A percentile compares a stretch with the other conserved stretches of the same genome.
Evolutionary conservation across 2,888 invertebrate species (phyloP).

Genomic region (Ashinkailepas kermadecensis): DNA sequence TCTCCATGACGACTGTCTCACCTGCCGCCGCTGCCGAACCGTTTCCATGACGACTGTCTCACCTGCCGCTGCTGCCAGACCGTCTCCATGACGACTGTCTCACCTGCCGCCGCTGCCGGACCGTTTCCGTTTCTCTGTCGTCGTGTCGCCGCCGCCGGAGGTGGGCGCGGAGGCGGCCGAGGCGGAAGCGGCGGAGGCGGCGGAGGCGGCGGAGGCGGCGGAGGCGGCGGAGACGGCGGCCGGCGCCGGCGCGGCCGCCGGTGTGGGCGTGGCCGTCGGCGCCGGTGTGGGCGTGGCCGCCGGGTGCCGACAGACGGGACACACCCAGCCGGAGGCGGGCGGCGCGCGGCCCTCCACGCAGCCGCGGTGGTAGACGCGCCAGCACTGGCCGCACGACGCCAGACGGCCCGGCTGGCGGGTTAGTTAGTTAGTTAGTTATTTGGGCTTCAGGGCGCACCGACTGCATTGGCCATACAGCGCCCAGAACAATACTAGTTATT

Average conservation of each 20-base stretch:
- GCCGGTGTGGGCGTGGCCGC: neutral
- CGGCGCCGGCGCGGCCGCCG: too few relatives aligned
- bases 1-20: too few relatives aligned
- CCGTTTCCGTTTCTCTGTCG: neutral
- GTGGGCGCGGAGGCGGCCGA: too few relatives aligned
- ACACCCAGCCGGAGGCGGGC: neutral
- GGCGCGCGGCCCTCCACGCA: neutral
- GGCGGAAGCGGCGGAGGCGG: neutral
- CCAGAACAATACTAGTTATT: too few relatives aligned
- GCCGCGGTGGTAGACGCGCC: constrained; percentile 7
- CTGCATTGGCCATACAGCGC: too few relatives aligned
- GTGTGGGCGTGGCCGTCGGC: neutral
- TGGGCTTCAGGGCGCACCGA: too few relatives aligned
- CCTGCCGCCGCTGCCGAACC: neutral
- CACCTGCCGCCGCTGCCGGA: constrained; percentile 10
- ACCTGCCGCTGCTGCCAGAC: too few relatives aligned
- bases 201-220: neutral
- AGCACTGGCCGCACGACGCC: neutral
- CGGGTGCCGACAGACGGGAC: neutral
- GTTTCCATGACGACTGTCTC: neutral
- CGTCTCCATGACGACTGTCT: neutral
- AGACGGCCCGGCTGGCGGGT: neutral
- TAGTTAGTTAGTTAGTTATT: too few relatives aligned
- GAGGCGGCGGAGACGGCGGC: too few relatives aligned
- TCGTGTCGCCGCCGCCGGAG: too few relatives aligned